Base-by-base conservation (phyloP, 2,113 vertebrate genomes). In the Lepus timidus region DNA sequence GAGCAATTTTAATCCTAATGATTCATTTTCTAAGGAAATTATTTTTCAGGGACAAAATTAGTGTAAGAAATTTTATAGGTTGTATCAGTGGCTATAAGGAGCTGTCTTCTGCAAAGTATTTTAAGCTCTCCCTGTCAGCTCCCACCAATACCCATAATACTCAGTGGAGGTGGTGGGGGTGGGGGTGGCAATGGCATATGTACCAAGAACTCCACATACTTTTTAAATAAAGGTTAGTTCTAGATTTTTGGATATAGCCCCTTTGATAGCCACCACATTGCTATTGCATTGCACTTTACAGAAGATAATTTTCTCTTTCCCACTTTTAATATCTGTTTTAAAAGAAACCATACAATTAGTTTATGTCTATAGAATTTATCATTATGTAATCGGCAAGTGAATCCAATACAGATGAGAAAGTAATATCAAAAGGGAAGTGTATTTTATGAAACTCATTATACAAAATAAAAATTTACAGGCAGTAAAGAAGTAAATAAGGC, bases 131-230 rank as follows among this genome's bases (percentile, higher is more conserved):
- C 49, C 44, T 23, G 0, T 36, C 12, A 8, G 44, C 11, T 9
- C 27, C 12, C 25, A n/a, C 6, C 17, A 13, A 3, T 1, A 4
- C 0, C 4, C 4, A 2, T 16, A 58, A 12, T 58, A 17, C 52
- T 58, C 55, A 58, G 55, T 17, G 13, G 55, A 8, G 55, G 55
- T 58, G 55, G 55, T 58, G 4, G 55, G 55, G 55, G 55, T 58
- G 55, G 55, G 44, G 44, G 44, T 6, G 44, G 44, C 44, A 44
- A 8, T 58, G 17, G 55, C 55, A 58, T 58, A 16, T 58, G 55
- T 58, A 17, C 55, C 55, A 58, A 16, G 55, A 58, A 58, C 13
- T 58, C 55, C 17, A 58, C 3, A 16, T 17, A 58, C 55, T 58
- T 58, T 58, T 58, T 58, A 58, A 58, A 58, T 58, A 11, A 27